Base-by-base conservation (phyloP, 2,888 invertebrate species). In the Drosophila dives region DNA sequence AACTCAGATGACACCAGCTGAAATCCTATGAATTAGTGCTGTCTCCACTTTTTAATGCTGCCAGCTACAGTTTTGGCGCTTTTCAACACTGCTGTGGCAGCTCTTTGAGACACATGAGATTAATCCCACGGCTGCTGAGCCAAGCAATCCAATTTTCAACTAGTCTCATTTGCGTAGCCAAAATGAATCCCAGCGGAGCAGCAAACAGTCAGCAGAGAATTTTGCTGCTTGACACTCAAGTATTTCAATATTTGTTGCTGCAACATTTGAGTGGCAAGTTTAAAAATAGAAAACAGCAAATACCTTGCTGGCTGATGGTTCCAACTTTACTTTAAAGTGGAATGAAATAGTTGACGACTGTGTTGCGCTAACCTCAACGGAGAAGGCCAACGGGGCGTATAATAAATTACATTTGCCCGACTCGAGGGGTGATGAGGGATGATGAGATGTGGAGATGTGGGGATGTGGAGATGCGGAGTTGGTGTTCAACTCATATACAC, bases 321-420 rank as follows among this genome's bases (percentile, higher is more conserved):
- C 75, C 81, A 79, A 66, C 48, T 48, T 26, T 17, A 72, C 59
- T 67, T 87, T 71, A 75, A 73, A 68, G 71, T 36, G 32, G 34
- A 53, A 15, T 10, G 60, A 67, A 15, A 34, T 49, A n/a, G 56
- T 51, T 32, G 71, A 33, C 49, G 50, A 67, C 61, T 67, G 20
- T 49, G 56, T 42, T 62, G 66, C 23, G 65, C 33, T 55, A 66
- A 59, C 70, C 76, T 55, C 72, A 61, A 68, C 50, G 69, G 69
- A 29, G 29, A 6, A 29, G 29, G 72, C 72, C 84, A 86, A 64
- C 85, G 68, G 66, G 79, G 87, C 77, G 85, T 82, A 80, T 86
- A 89, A 85, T 84, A 85, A 86, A 85, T 85, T 81, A 73, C 81
- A 85, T 85, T 85, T 83, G 75, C 63, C 53, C 49, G 62, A 50